Evolutionary conservation across 2,113 vertebrate species (phyloP), one percentile per base, ranked within the genome.

Genomic region (Grammomys dolichurus): DNA sequence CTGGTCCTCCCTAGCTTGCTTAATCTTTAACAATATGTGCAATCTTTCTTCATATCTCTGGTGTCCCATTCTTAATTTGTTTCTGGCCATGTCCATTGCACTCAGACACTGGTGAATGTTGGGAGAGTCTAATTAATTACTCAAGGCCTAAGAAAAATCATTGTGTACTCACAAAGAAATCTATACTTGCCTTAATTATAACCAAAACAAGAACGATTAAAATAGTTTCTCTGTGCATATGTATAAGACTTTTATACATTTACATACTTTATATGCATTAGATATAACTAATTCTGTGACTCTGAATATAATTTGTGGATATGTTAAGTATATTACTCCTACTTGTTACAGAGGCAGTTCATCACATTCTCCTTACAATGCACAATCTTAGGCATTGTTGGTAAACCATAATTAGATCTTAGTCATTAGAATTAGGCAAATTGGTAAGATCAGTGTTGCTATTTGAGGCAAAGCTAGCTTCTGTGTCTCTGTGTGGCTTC

Each of bases 11-110:
- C 0, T 96, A n/a, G 91, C 89, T 76, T 96, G 69, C 17, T 98
- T 96, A 97, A 97, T 95, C 96, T 97, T 98, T 97, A 98, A 96
- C 96, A 98, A 5, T 5, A 78, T 97, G 98, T 98, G 89, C 95
- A 97, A 97, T 96, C 95, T 95, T 89, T 97, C 76, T 63, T 97
- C 95, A 95, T 95, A 98, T 97, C 81, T 95, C 69, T 96, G 63
- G 85, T 93, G 94, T 20, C 96, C 96, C 73, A 95, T 2, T 87
- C 40, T 86, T 95, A 92, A 97, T 97, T 98, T 97, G 96, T 96
- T 96, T 98, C 97, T 97, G 82, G 19, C 91, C 20, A 20, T 96
- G 20, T 76, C 84, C 12, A 97, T 93, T 95, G 54, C 77, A 76
- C 54, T 98, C 91, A 96, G 78, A 97, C 97, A 78, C 65, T 70